A percentile compares a stretch with the other conserved stretches of the same genome.
These are phyloP conservation scores for Drosophila asahinai DNA, from an alignment of 1,140 invertebrate genomes.

Conservation along the genomic window DNA sequence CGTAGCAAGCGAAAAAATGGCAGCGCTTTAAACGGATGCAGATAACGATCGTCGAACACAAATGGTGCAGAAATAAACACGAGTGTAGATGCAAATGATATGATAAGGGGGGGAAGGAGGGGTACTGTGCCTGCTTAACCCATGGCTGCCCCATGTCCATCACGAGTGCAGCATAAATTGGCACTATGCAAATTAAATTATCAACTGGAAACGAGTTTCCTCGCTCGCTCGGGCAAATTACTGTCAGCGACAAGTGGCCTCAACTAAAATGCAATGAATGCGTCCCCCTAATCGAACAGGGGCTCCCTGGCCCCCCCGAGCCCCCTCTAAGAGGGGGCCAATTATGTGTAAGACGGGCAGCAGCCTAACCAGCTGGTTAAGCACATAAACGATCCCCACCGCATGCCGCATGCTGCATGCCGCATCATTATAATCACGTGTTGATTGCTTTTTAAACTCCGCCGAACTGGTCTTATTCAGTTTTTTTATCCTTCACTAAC, in stretches of 20 bases:
- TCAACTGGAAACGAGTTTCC: conserved; percentile 76
- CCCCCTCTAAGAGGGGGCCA: conserved; percentile 24
- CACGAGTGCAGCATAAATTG: conserved; percentile 78
- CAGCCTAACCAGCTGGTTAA: conserved; percentile 51
- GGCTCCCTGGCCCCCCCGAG: conserved; percentile 10
- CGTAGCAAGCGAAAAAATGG: conserved; percentile 33
- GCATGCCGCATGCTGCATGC: conserved; percentile 36
- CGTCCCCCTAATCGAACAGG: conserved; percentile 59
- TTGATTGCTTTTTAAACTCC: conserved; percentile 83
- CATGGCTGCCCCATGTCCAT: conserved; percentile 64
- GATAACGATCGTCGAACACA: conserved; percentile 84
- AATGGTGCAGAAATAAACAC: conserved; percentile 84
- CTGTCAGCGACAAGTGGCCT: conserved; percentile 71
- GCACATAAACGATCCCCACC: conserved; percentile 48
- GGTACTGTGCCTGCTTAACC: conserved; percentile 33
- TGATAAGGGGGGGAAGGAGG: conserved; percentile 55
- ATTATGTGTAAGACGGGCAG: conserved; percentile 81
- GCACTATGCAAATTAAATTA: conserved; percentile 84
- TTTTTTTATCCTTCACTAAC: conserved; percentile 7
- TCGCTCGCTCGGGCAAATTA: conserved; percentile 64
- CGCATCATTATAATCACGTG: conserved; percentile 83
- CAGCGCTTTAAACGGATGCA: conserved; percentile 81
- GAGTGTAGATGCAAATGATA: conserved; percentile 83
- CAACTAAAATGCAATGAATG: conserved; percentile 76
- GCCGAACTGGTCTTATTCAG: conserved; percentile 24